Conservation (phyloP, 2,797 vertebrate genomes). For the Diglossa cyanea region DNA sequence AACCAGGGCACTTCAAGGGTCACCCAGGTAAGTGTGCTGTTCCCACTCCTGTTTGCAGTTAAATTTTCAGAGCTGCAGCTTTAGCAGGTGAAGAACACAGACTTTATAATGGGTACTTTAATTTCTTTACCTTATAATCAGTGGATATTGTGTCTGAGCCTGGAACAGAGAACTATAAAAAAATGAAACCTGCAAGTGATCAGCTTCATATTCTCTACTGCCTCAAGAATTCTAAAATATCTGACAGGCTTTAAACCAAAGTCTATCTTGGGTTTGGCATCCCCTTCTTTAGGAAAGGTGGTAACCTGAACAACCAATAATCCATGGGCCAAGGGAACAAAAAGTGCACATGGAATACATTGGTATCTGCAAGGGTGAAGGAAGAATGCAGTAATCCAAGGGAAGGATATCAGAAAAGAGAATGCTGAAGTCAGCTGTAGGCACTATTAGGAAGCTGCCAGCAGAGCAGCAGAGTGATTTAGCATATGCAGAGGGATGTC, state of each 20-base stretch:
- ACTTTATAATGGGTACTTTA: background rate
- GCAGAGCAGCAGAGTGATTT: background rate
- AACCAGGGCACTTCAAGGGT: background rate
- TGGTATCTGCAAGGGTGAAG: background rate
- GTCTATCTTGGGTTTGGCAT: background rate
- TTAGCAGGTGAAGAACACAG: background rate
- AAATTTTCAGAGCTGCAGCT: background rate
- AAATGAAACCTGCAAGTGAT: background rate
- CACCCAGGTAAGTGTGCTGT: background rate
- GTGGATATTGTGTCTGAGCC: background rate
- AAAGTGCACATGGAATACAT: background rate
- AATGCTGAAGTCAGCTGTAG: background rate
- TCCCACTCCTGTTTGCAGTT: background rate
- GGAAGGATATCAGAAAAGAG: background rate
- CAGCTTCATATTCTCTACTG: background rate
- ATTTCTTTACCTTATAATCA: background rate
- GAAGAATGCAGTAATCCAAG: background rate
- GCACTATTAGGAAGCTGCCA: background rate
- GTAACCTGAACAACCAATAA: background rate
- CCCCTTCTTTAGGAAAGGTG: background rate
- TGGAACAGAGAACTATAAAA: background rate
- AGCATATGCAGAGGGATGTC: background rate
- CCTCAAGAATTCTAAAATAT: background rate
- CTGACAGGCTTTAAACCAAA: background rate
- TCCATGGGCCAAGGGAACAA: background rate